Conservation (phyloP, 2,797 vertebrate species). For the Gambusia yucatana region DNA sequence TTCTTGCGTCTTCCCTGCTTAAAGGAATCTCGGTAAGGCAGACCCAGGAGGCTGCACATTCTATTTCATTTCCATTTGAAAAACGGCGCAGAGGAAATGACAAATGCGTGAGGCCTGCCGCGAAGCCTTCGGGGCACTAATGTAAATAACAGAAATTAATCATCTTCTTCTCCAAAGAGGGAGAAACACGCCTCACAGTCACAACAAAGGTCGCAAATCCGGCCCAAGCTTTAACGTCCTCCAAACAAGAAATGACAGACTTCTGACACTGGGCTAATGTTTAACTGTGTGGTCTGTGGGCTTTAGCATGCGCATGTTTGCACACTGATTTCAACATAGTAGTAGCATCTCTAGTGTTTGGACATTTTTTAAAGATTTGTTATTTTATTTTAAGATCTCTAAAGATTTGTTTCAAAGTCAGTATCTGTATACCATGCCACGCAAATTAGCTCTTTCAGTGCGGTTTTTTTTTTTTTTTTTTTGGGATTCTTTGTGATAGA, state of each 20-base stretch:
- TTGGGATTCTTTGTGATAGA: not conserved
- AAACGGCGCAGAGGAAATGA: conserved; percentile 76
- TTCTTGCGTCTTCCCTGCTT: conserved; percentile 37
- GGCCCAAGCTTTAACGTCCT: conserved; percentile 60
- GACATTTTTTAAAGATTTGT: not conserved
- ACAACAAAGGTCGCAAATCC: conserved; percentile 76
- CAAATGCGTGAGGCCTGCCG: conserved; percentile 71
- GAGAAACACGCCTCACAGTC: conserved; percentile 66
- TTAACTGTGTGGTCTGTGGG: conserved; percentile 52
- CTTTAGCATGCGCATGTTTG: conserved; percentile 18
- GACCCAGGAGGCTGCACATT: conserved; percentile 72
- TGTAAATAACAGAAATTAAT: conserved; percentile 82
- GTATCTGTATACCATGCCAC: not conserved
- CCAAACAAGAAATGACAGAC: conserved; percentile 72
- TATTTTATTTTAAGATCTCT: conserved; percentile 13
- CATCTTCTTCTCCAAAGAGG: conserved; percentile 75
- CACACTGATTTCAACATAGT: conserved; percentile 5
- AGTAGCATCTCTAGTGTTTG: conserved; percentile 3
- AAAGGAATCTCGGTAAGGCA: conserved; percentile 54
- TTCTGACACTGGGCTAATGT: conserved; percentile 65
- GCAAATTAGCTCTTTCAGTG: not conserved
- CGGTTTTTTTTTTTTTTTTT: not conserved
- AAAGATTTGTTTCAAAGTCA: conserved; percentile 1
- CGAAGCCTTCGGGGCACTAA: conserved; percentile 74
- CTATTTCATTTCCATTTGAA: conserved; percentile 77